Evolutionary conservation across 64 coral and sea anemone species (phyloP).

Genomic region (Catalaphyllia jardinei): DNA sequence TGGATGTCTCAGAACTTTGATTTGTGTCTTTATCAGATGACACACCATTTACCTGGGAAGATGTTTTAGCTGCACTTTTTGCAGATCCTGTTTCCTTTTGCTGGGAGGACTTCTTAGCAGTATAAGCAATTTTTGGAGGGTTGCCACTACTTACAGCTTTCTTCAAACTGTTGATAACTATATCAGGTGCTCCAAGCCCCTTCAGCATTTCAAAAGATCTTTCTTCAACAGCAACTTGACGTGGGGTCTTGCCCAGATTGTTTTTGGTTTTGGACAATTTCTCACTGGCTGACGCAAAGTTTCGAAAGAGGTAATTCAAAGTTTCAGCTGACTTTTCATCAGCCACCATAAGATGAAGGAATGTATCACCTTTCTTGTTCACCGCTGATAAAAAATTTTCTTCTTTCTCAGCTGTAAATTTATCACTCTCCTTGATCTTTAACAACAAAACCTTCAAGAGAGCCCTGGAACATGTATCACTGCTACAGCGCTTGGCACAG

Average conservation of each 20-base stretch:
- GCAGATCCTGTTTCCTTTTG: background rate
- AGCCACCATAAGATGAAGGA: conserved; percentile 23
- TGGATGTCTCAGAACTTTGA: background rate
- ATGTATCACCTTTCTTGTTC: conserved; percentile 33
- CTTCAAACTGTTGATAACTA: conserved; percentile 1
- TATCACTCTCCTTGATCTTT: conserved; percentile 7
- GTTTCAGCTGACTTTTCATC: conserved; percentile 19
- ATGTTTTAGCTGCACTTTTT: background rate
- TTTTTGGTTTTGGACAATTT: conserved; percentile 32
- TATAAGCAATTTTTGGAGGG: background rate
- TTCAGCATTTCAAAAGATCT: conserved; percentile 8
- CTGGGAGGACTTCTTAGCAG: background rate
- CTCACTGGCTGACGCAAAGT: background rate
- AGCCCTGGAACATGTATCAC: conserved; percentile 7
- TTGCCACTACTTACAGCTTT: background rate
- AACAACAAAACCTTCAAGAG: conserved; percentile 8
- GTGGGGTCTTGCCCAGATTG: conserved; percentile 15
- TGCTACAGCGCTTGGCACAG: background rate
- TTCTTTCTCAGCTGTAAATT: background rate
- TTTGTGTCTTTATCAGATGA: background rate
- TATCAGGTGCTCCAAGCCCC: conserved; percentile 9
- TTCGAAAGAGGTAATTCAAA: background rate
- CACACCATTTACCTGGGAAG: background rate
- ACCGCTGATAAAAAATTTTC: background rate
- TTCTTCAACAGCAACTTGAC: conserved; percentile 30